Base-by-base conservation (phyloP, 2,113 vertebrate species). In the Syngnathus typhle region DNA sequence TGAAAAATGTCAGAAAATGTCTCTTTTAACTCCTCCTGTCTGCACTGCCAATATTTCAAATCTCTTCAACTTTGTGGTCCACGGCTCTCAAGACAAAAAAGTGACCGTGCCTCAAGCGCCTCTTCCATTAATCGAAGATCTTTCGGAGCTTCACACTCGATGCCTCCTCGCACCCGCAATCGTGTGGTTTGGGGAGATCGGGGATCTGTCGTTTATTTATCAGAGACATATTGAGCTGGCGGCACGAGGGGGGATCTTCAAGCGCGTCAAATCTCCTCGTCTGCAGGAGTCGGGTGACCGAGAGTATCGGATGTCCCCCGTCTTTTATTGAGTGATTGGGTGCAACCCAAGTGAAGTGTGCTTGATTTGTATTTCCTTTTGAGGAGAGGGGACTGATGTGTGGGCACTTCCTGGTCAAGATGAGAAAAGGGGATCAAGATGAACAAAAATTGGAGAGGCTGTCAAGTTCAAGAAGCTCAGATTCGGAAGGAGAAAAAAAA, bases 181-280 rank as follows among this genome's bases (percentile, higher is more conserved):
- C 54, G 86, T 88, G 89, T 74, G 86, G 90, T 89, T 88, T 82
- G 37, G 70, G 69, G 71, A 65, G 66, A 76, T 43, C 6, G 27
- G 75, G 74, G 83, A 74, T 19, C 61, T 72, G 75, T 80, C 81
- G 77, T 88, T 88, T 87, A 88, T 88, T 88, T 85, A 84, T 85
- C 72, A 80, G 68, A 84, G 77, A 84, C 86, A 82, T 80, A 81
- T 85, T 83, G 83, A 64, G 2, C 74, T 68, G 27, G 81, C 67
- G 70, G 84, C 54, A 71, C 51, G 75, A 66, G 71, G 72, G 27
- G 27, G 84, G 68, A 84, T 88, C 80, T 86, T 84, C 72, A 81
- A 85, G 77, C 78, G 74, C 85, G 80, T 85, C 77, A 80, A 76
- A 66, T 75, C 77, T 84, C 54, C 36, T 58, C 27, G 43, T 63